Evolutionary conservation across 23 tunicate genomes (phyloP).

Genomic region (Ascidia mentula): DNA sequence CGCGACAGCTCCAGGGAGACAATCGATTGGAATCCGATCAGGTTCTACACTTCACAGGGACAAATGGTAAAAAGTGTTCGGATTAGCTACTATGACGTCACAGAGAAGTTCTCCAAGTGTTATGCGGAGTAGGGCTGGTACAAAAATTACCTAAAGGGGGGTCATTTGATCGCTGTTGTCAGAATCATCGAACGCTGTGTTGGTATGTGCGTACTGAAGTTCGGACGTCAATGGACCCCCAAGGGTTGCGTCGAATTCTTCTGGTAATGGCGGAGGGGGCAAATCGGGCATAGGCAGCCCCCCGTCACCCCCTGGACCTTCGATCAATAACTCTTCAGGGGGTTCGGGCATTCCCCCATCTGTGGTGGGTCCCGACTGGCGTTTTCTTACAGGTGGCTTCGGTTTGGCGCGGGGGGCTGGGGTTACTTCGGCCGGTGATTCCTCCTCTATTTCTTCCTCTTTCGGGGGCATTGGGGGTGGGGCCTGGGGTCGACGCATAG

Average conservation of each 20-base stretch:
- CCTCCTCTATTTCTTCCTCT: background rate
- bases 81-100: no score
- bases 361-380: background rate
- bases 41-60: no score
- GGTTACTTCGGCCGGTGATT: background rate
- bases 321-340: background rate
- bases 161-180: background rate
- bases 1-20: no score
- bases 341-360: constrained; percentile 16
- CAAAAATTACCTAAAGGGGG: background rate
- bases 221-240: background rate
- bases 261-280: constrained; percentile 62
- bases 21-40: no score
- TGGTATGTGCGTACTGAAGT: background rate
- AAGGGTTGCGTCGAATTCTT: constrained; percentile 8
- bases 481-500: constrained; percentile 49
- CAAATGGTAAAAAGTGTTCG: no score
- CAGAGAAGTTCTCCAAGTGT: no score
- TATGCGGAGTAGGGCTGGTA: no score
- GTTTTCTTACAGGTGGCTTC: constrained; percentile 41
- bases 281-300: constrained; percentile 59
- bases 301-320: constrained; percentile 9
- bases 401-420: constrained; percentile 23
- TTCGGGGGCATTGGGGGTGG: constrained; percentile 75
- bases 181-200: background rate